Base-by-base conservation (phyloP, 2,113 vertebrate species). In the Bujurquina vittata region DNA sequence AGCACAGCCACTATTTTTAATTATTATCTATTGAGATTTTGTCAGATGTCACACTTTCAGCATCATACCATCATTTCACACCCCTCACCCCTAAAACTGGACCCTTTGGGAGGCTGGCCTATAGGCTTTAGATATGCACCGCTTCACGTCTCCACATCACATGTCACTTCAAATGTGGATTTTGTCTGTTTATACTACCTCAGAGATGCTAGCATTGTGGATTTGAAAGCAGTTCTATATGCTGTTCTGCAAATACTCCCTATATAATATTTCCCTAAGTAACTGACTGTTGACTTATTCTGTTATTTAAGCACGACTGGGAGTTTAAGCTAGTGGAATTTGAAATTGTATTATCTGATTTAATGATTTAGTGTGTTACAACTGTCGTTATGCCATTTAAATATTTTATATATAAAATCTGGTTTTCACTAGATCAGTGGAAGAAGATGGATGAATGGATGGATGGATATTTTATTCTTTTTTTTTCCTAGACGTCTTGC, bases 61-160 rank as follows among this genome's bases (percentile, higher is more conserved):
- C 14, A 72, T 31, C 29, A 15, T 72, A 31, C 0, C 9, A 7
- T 23, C 0, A 1, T 0, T 46, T 67, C 40, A 49, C 40, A 69
- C 63, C 43, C 49, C 23, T 52, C 23, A 69, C 3, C 5, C 29
- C 49, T 5, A 31, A 52, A 0, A 52, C 23, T 26, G 31, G 49
- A 69, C 8, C 65, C 43, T 72, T 52, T 52, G 1, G 1, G 43
- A 20, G 17, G 23, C 43, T 52, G 23, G 43, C 43, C 52, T 69
- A 72, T 69, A 72, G 52, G 5, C 63, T 46, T 67, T 67, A 67
- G 62, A 67, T 46, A 67, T 46, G 37, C 43, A 26, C 4, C 46
- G 37, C 46, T 67, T 9, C 11, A 3, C 23, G 29, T 69, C 18
- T 18, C 2, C 1, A 29, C 7, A 11, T 49, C 23, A 69, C 43